Conservation (phyloP, 2,888 invertebrate genomes). For the Ophion costatus region DNA sequence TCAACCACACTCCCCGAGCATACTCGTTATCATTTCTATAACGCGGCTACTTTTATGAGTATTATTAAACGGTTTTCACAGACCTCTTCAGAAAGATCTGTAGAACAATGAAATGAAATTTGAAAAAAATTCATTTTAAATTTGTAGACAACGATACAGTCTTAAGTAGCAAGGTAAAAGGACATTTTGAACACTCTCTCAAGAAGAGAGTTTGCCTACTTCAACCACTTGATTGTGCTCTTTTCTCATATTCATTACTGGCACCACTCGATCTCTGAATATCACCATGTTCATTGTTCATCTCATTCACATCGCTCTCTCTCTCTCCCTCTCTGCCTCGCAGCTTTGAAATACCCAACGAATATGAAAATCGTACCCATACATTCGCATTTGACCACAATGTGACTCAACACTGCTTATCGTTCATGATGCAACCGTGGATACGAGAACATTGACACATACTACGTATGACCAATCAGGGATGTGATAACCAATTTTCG, state of each 20-base stretch:
- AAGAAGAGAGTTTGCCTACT: constrained; percentile 7
- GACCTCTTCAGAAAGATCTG: too few relatives aligned
- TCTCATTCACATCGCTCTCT: too few relatives aligned
- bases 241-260: not conserved
- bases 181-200: constrained; percentile 27
- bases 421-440: not conserved
- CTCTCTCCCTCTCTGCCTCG: too few relatives aligned
- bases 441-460: not conserved
- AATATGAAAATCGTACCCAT: not conserved
- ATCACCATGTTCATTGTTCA: too few relatives aligned
- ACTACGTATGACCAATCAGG: not conserved
- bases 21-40: too few relatives aligned
- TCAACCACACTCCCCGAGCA: too few relatives aligned
- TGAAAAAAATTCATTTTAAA: too few relatives aligned
- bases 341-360: too few relatives aligned
- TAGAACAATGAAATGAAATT: too few relatives aligned
- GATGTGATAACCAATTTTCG: not conserved
- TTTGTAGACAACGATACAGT: too few relatives aligned
- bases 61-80: too few relatives aligned
- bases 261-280: not conserved
- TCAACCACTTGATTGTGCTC: constrained; percentile 8
- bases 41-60: too few relatives aligned
- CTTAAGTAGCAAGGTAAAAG: constrained; percentile 1
- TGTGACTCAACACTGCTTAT: not conserved
- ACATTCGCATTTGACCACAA: not conserved